Evolutionary conservation across 1,140 invertebrate genomes (phyloP).

Genomic region (Sitophilus oryzae): DNA sequence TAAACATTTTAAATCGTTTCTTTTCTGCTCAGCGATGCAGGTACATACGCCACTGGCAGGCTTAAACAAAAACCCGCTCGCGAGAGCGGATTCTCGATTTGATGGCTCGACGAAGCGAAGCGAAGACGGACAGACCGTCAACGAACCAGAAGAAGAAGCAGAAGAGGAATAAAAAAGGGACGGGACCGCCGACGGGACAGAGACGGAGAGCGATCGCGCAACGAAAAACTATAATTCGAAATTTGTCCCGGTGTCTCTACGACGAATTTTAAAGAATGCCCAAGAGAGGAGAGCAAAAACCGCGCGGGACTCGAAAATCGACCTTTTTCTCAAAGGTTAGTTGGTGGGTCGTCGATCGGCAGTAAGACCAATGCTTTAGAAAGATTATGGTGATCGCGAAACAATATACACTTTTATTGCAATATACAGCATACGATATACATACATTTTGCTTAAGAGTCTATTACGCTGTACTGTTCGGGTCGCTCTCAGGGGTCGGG

Average conservation of each 20-base stretch:
- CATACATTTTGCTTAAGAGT: no score
- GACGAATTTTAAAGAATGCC: slow-evolving; percentile 23
- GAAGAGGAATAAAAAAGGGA: background rate
- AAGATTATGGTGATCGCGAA: no score
- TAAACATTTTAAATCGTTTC: no score
- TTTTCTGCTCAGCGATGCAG: no score
- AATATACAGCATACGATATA: no score
- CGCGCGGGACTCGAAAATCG: slow-evolving; percentile 6
- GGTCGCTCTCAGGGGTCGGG: no score
- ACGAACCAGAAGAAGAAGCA: background rate
- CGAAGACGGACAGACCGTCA: background rate
- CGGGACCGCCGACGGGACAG: slow-evolving; percentile 7
- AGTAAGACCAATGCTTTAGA: no score
- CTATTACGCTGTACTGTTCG: no score
- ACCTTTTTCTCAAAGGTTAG: no score
- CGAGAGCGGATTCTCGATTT: slow-evolving; percentile 21
- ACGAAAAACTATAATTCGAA: slow-evolving; percentile 25
- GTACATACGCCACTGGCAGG: slow-evolving; percentile 7
- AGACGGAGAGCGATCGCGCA: slow-evolving; percentile 13
- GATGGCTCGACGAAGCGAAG: slow-evolving; percentile 19
- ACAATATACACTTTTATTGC: no score
- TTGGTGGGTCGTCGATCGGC: no score
- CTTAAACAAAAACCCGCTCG: slow-evolving; percentile 17
- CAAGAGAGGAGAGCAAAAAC: slow-evolving; percentile 13
- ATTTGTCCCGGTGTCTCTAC: slow-evolving; percentile 23